phyloP scores from a whole-genome alignment of 2,797 vertebrate genomes.

The Gymnoscopelus microlampas region DNA sequence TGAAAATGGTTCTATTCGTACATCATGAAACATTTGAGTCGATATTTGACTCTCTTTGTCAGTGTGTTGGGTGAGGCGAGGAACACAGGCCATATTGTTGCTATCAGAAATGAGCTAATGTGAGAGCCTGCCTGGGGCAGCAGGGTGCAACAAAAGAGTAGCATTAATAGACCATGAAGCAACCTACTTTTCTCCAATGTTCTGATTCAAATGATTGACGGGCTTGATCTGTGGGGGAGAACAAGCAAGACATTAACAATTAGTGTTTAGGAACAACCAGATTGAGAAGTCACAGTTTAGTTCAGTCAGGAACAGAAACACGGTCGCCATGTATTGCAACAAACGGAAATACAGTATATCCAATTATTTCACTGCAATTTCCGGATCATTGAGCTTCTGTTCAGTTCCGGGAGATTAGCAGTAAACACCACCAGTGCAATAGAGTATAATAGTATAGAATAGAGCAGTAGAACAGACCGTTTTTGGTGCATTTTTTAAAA shows the following conservation, averaged over 20 bases:
- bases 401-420: too few relatives aligned
- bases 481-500: too few relatives aligned
- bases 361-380: too few relatives aligned
- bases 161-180: slow-evolving; percentile 14
- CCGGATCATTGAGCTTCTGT: too few relatives aligned
- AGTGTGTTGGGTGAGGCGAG: slow-evolving; percentile 3
- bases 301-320: too few relatives aligned
- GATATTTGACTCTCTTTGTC: background rate
- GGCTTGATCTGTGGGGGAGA: slow-evolving; percentile 84
- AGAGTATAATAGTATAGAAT: too few relatives aligned
- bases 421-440: too few relatives aligned
- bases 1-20: too few relatives aligned
- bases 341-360: too few relatives aligned
- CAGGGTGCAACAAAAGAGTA: background rate
- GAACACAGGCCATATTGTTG: background rate
- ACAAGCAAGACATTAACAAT: slow-evolving; percentile 9
- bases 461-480: too few relatives aligned
- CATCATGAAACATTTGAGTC: slow-evolving; percentile 7
- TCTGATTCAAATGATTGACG: slow-evolving; percentile 82
- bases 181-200: slow-evolving; percentile 87
- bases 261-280: slow-evolving; percentile 6
- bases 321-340: too few relatives aligned
- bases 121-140: background rate
- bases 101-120: background rate
- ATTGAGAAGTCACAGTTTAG: background rate